Conservation (phyloP, 2,797 vertebrate genomes). For the Channa striata region DNA sequence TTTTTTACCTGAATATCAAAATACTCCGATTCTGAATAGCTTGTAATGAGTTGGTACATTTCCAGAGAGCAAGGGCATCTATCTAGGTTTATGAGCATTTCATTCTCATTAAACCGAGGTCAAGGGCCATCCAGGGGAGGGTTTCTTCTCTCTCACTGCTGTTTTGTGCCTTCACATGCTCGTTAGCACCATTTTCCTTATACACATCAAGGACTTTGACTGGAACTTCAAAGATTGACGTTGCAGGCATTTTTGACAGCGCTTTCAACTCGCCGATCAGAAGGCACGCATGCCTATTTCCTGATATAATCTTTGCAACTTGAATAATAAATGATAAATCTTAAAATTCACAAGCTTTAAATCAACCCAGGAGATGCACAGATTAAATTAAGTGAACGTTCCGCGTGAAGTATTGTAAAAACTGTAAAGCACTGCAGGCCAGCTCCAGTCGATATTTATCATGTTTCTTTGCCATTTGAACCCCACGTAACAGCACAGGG, state of each 20-base stretch:
- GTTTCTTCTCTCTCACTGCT: not conserved
- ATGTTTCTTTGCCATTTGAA: not conserved
- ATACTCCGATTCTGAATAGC: conserved; percentile 36
- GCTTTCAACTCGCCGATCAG: conserved; percentile 53
- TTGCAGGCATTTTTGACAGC: conserved; percentile 19
- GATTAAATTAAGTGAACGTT: conserved; percentile 1
- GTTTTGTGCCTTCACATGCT: conserved; percentile 50
- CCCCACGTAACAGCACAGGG: not conserved
- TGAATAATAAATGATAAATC: not conserved
- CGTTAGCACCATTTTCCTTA: conserved; percentile 72
- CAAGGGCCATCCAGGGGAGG: conserved; percentile 43
- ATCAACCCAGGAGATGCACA: conserved; percentile 27
- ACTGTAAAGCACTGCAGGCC: not conserved
- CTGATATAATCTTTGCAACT: conserved; percentile 30
- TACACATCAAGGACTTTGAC: conserved; percentile 55
- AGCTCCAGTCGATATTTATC: not conserved
- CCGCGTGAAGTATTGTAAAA: not conserved
- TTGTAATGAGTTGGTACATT: conserved; percentile 56
- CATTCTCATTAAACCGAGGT: conserved; percentile 73
- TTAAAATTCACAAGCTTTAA: conserved; percentile 18
- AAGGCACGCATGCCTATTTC: conserved; percentile 43
- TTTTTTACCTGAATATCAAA: conserved; percentile 16
- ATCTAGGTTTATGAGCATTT: conserved; percentile 61
- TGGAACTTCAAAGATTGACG: conserved; percentile 54
- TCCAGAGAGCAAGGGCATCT: conserved; percentile 57